These are phyloP conservation scores for Gortyna flavago DNA, from an alignment of 2,888 invertebrate species.

Conservation along the genomic window DNA sequence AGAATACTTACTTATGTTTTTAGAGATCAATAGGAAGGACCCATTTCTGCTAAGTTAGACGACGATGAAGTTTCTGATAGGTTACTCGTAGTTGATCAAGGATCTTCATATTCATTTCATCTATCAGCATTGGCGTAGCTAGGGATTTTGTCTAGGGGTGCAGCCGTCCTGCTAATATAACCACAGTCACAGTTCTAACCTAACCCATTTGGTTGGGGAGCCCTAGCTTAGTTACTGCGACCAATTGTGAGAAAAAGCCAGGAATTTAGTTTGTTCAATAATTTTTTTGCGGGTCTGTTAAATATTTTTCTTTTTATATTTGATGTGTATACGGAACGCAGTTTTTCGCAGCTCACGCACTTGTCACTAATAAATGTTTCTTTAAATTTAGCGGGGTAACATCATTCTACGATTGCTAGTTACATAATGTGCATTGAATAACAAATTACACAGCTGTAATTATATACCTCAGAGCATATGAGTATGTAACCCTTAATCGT, in stretches of 20 bases:
- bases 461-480: slow-evolving; percentile 23
- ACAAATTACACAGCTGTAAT: slow-evolving; percentile 62
- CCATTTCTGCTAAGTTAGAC: neutral
- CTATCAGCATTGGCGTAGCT: too few relatives aligned
- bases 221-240: neutral
- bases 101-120: neutral
- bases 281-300: neutral
- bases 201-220: neutral
- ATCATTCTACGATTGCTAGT: slow-evolving; percentile 25
- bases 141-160: too few relatives aligned
- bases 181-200: neutral
- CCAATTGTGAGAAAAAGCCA: neutral
- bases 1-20: neutral
- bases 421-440: slow-evolving; percentile 62
- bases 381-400: slow-evolving; percentile 32
- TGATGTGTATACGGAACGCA: neutral
- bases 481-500: slow-evolving; percentile 56
- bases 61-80: too few relatives aligned
- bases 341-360: neutral
- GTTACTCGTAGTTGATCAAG: neutral
- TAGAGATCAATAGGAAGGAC: slow-evolving; percentile 6
- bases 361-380: neutral
- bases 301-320: neutral
- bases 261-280: neutral
- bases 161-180: too few relatives aligned